Evolutionary conservation across 30 jellyfish, hydroid and myxozoan species (phyloP).

Genomic region (Sanderia malayensis): DNA sequence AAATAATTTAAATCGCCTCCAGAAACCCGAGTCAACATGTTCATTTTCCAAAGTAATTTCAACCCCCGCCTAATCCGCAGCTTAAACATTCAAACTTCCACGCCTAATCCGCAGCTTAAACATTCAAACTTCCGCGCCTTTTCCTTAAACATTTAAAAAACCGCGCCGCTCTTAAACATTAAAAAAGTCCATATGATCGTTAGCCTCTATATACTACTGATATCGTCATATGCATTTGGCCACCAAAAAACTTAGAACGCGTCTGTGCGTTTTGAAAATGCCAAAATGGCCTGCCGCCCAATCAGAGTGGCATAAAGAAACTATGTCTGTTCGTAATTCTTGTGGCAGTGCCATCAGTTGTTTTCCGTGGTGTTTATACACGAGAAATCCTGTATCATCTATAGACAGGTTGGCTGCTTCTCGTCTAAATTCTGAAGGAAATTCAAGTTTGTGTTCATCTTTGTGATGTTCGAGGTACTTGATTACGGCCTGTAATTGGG

Average conservation of each 20-base stretch:
- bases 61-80: no score
- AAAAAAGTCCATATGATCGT: no score
- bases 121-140: no score
- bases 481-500: neutral
- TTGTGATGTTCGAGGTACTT: neutral
- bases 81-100: no score
- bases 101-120: no score
- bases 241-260: slow-evolving; percentile 30
- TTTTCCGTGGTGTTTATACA: slow-evolving; percentile 14
- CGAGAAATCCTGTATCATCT: slow-evolving; percentile 4
- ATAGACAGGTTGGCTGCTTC: slow-evolving; percentile 10
- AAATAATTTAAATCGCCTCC: no score
- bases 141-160: no score
- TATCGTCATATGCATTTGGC: slow-evolving; percentile 25
- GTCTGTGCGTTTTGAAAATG: slow-evolving; percentile 25
- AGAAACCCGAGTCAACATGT: no score
- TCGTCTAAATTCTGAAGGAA: slow-evolving; percentile 13
- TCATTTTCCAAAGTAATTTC: no score
- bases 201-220: no score
- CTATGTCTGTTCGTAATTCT: slow-evolving; percentile 1
- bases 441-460: neutral
- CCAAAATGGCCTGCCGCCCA: slow-evolving; percentile 56
- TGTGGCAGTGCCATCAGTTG: slow-evolving; percentile 14
- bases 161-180: no score
- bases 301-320: slow-evolving; percentile 31